Evolutionary conservation across 2,888 invertebrate genomes (phyloP), one percentile per base, ranked within the genome.

Genomic region (Biston stratarius): DNA sequence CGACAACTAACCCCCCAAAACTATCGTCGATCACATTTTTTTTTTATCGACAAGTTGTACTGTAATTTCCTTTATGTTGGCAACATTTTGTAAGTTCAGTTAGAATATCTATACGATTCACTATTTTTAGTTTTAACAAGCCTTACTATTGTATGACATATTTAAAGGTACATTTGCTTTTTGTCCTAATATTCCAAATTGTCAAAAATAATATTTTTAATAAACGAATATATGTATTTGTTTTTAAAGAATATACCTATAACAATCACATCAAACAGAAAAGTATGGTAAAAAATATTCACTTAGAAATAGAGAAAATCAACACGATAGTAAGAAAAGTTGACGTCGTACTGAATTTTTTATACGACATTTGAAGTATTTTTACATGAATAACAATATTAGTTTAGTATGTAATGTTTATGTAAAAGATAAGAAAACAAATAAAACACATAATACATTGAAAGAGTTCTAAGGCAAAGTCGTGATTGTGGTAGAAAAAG

Each of bases 381-480:
- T 56, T 62, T 56, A 55, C 55, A 62, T 48, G 38, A 48, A 47
- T n/a, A 14, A 38, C 34, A n/a, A 24, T 56, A 56, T n/a, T 61
- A 45, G 10, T 44, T 14, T 59, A 64, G 34, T 1, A 51, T 34
- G 7, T 51, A n/a, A 12, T 34, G 11, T 11, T 24, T 24, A 24
- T 24, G 3, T 24, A 24, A 24, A 38, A 38, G 9, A 38, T 38
- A 38, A 38, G 38, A 6, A 8, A 38, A 38, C 38, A 0, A 38
- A 42, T 42, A 11, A 42, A 42, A 42, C 44, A 44, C 6, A 9
- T 38, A 38, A 38, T 8, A 38, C 6, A 38, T 38, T 38, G 24
- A 24, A 24, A 24, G 24, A 24, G 24, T 38, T 38, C 6, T 38
- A 38, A 38, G 24, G 24, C 24, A 24, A 24, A 2, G 24, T 24